These are phyloP conservation scores for Labeo calbasu DNA, from an alignment of 2,797 vertebrate species.

Conservation along the genomic window DNA sequence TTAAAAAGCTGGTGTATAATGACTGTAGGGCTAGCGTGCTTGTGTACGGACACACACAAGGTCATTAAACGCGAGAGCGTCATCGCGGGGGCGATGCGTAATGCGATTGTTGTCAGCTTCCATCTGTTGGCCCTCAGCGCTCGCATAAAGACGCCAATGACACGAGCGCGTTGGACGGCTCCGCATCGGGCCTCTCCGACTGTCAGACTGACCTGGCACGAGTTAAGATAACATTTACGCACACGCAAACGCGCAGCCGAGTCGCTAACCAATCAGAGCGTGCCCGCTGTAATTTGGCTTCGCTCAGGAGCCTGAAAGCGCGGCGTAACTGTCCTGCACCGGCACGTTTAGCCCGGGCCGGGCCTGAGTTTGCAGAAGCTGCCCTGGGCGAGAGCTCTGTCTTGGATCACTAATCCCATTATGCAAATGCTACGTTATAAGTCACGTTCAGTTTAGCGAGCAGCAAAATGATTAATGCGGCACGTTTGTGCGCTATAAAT, in stretches of 20 bases:
- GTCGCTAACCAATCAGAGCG: neutral
- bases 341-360: slow-evolving; percentile 12
- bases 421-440: slow-evolving; percentile 74
- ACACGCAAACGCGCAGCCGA: neutral
- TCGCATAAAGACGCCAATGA: slow-evolving; percentile 72
- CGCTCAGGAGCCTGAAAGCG: neutral
- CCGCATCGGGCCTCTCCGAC: neutral
- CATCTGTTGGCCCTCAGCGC: slow-evolving; percentile 77
- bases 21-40: slow-evolving; percentile 10
- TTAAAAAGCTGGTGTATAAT: neutral
- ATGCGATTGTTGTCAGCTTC: slow-evolving; percentile 75
- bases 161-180: slow-evolving; percentile 53
- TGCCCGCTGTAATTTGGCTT: neutral
- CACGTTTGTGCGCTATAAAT: slow-evolving; percentile 59
- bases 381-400: slow-evolving; percentile 54
- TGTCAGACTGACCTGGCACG: neutral
- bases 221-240: neutral
- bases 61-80: slow-evolving; percentile 69
- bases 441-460: slow-evolving; percentile 68
- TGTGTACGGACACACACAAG: slow-evolving; percentile 63
- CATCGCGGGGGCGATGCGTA: slow-evolving; percentile 69
- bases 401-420: slow-evolving; percentile 72
- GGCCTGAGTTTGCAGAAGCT: slow-evolving; percentile 18
- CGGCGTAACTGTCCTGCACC: neutral
- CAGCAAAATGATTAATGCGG: slow-evolving; percentile 62